Base-by-base conservation (phyloP, 2,797 vertebrate genomes). In the Enteromius trimaculatus region DNA sequence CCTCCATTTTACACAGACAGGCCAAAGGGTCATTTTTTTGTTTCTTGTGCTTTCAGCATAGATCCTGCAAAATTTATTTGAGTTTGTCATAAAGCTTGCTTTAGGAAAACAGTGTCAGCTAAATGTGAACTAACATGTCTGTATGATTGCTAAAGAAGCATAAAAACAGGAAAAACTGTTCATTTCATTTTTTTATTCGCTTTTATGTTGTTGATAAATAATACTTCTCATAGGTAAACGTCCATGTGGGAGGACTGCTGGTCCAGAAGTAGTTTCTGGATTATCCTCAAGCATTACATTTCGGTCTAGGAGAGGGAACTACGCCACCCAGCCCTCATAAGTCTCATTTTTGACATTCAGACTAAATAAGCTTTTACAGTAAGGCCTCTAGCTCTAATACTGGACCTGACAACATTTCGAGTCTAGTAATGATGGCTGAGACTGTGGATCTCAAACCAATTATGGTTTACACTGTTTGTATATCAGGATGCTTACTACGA, bases 351-450 rank as follows among this genome's bases (percentile, higher is more conserved):
- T 86, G 90, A 89, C 91, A 93, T 92, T 91, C 90, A 93, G 91
- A 92, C 89, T 88, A 90, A 90, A 92, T 91, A 88, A 88, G 84
- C 85, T 90, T 88, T 81, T 91, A 89, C 84, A 84, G 80, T 23
- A 29, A 90, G 84, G 89, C 81, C 80, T 85, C 58, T 85, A 85
- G 76, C 88, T 85, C 85, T 85, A 90, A 88, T 86, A 87, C 86
- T 88, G 84, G 85, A 91, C 88, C 90, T 53, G 62, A 21, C 60
- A 53, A 16, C 3, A 13, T 58, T 76, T 76, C 11, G 21, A 62
- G 68, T 11, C 26, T 34, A 71, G 79, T n/a, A 11, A 68, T n/a
- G 39, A 23, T 19, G 29, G 17, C 1, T 26, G 60, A 81, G 47
- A 17, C 19, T 23, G 26, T 26, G 23, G 29, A 53, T 34, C 21